Evolutionary conservation across 1,140 invertebrate species (phyloP).

Genomic region (Nasonia giraulti): DNA sequence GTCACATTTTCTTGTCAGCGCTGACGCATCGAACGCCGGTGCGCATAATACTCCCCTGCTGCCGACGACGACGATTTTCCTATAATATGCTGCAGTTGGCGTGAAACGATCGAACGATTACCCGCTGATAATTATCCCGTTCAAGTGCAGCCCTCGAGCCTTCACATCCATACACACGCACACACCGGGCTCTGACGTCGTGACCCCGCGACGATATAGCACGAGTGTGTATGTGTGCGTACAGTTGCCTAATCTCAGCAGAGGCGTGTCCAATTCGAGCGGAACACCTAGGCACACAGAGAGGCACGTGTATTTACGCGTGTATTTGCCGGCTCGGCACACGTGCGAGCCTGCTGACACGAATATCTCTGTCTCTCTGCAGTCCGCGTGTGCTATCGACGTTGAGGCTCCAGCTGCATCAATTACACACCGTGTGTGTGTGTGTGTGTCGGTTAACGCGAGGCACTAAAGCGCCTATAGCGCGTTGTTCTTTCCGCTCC

Average conservation of each 20-base stretch:
- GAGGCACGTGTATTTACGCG: background rate
- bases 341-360: background rate
- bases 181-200: background rate
- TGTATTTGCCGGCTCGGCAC: background rate
- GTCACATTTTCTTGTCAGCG: background rate
- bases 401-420: background rate
- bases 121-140: constrained; percentile 10
- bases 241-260: background rate
- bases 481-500: background rate
- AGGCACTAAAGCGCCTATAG: constrained; percentile 16
- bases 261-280: background rate
- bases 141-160: background rate
- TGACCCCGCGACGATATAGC: background rate
- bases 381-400: background rate
- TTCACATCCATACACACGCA: background rate
- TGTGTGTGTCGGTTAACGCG: background rate
- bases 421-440: background rate
- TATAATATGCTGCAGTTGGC: background rate
- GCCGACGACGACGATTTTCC: too few species aligned
- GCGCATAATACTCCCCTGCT: background rate
- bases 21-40: background rate
- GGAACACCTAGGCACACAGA: background rate
- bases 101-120: constrained; percentile 22
- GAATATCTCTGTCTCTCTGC: background rate
- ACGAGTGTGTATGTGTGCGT: background rate